phyloP scores from a whole-genome alignment of 1,140 invertebrate species.

The Drosophila saltans region DNA sequence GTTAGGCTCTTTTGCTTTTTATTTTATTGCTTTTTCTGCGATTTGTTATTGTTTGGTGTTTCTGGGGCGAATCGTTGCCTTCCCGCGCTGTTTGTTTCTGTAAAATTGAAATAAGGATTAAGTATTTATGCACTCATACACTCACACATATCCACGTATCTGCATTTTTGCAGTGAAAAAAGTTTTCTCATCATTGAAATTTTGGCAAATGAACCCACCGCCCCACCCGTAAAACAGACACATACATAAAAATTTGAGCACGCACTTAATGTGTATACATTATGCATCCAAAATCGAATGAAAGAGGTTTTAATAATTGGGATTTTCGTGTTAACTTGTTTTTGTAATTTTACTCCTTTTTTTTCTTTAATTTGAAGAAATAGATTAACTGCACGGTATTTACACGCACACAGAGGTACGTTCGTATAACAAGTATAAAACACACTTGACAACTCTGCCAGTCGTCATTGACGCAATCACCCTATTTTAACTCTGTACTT shows the following conservation, averaged over 20 bases:
- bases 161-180: neutral
- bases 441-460: constrained; percentile 69
- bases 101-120: neutral
- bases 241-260: neutral
- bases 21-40: constrained; percentile 10
- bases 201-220: neutral
- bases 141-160: neutral
- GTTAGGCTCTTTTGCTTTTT: constrained; percentile 14
- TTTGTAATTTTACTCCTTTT: neutral
- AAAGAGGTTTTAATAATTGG: neutral
- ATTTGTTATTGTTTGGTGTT: constrained; percentile 11
- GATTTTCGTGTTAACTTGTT: neutral
- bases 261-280: neutral
- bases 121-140: neutral
- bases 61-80: constrained; percentile 3
- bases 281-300: neutral
- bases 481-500: constrained; percentile 67
- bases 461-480: constrained; percentile 75
- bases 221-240: neutral
- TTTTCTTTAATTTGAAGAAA: constrained; percentile 10
- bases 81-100: constrained; percentile 1
- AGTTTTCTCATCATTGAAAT: neutral
- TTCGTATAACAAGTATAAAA: constrained; percentile 5
- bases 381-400: constrained; percentile 3
- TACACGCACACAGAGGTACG: constrained; percentile 13